These are phyloP conservation scores for Tanypteryx hageni DNA, from an alignment of 2,888 invertebrate species.

Conservation along the genomic window DNA sequence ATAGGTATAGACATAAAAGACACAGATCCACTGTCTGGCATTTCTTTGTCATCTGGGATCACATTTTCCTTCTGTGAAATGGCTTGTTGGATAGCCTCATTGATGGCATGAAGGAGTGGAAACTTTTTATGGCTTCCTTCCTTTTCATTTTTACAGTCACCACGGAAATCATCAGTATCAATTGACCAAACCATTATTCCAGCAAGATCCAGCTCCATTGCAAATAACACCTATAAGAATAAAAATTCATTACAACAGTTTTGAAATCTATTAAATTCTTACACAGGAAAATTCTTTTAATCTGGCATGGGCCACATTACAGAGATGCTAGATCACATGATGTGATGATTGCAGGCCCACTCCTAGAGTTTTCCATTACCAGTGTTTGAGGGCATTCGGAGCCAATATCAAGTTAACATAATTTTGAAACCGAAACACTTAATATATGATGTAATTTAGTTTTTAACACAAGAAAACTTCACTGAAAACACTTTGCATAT, in stretches of 20 bases:
- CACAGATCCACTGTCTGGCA: background rate
- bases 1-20: background rate
- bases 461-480: too few relatives aligned
- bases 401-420: background rate
- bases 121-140: conserved; percentile 77
- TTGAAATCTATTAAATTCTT: too few relatives aligned
- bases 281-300: too few relatives aligned
- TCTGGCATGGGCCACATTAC: too few relatives aligned
- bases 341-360: too few relatives aligned
- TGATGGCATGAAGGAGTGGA: conserved; percentile 85
- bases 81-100: conserved; percentile 80
- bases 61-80: conserved; percentile 71
- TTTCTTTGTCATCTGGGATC: conserved; percentile 27
- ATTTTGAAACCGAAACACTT: conserved; percentile 52
- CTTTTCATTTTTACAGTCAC: conserved; percentile 77
- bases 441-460: too few relatives aligned
- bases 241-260: too few relatives aligned
- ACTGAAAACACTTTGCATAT: too few relatives aligned
- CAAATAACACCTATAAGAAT: conserved; percentile 73
- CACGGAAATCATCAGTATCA: conserved; percentile 91
- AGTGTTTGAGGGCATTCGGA: background rate
- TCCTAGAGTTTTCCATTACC: background rate
- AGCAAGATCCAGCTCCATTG: conserved; percentile 81
- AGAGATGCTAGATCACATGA: too few relatives aligned
- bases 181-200: conserved; percentile 94